These are phyloP conservation scores for Addax nasomaculatus DNA, from an alignment of 2,113 vertebrate species.

Conservation along the genomic window DNA sequence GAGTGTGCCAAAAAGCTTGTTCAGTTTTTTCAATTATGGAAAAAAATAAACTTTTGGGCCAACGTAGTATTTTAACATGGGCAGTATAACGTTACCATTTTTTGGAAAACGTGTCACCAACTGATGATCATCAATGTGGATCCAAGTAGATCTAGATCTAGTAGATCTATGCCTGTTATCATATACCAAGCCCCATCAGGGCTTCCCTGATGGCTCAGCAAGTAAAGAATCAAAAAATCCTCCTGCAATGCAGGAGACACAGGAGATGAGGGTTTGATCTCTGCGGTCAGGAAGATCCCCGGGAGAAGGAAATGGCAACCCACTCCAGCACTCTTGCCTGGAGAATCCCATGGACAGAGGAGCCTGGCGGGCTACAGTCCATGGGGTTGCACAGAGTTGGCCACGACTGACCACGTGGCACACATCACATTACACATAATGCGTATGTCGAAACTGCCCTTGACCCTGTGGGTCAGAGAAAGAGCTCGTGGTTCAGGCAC, in stretches of 20 bases:
- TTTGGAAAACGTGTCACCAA: not conserved
- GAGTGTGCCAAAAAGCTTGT: not conserved
- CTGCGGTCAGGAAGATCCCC: not conserved
- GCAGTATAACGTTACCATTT: not conserved
- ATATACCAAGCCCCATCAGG: not conserved
- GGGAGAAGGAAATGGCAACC: not conserved
- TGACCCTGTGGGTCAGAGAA: not conserved
- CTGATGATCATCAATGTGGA: not conserved
- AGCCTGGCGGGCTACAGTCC: not conserved
- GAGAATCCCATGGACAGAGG: not conserved
- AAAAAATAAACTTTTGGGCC: not conserved
- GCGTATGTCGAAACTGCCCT: not conserved
- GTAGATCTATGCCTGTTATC: not conserved
- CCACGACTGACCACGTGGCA: not conserved
- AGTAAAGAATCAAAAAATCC: not conserved
- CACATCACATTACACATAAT: not conserved
- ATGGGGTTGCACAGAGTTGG: rapidly evolving
- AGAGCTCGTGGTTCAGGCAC: not conserved
- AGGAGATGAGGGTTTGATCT: not conserved
- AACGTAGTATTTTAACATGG: not conserved
- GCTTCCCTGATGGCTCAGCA: not conserved
- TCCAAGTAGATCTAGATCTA: not conserved
- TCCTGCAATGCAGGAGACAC: not conserved
- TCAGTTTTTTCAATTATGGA: not conserved
- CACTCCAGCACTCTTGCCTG: not conserved